phyloP scores from a whole-genome alignment of 1,140 invertebrate species.

The Ectropis grisescens region DNA sequence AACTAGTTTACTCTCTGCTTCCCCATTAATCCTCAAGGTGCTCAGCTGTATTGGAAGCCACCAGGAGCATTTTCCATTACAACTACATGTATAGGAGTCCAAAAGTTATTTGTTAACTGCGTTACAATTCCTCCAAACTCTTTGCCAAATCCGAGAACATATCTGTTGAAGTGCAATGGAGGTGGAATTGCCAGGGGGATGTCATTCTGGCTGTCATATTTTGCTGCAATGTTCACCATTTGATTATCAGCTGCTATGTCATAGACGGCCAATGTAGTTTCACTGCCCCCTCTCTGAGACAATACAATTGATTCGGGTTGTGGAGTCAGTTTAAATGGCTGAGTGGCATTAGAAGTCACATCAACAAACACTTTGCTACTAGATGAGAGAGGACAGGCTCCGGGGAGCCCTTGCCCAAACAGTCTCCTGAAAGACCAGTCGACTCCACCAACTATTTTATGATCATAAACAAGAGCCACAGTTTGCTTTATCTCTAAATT shows the following conservation, averaged over 20 bases:
- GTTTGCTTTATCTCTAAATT: slow-evolving; percentile 86
- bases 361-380: slow-evolving; percentile 88
- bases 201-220: slow-evolving; percentile 40
- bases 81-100: slow-evolving; percentile 77
- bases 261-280: slow-evolving; percentile 77
- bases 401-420: slow-evolving; percentile 86
- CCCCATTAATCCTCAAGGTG: slow-evolving; percentile 81
- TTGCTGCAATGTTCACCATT: slow-evolving; percentile 80
- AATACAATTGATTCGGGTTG: slow-evolving; percentile 69
- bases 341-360: slow-evolving; percentile 74
- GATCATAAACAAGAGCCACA: slow-evolving; percentile 89
- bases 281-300: slow-evolving; percentile 77
- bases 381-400: slow-evolving; percentile 83
- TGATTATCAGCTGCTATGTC: slow-evolving; percentile 69
- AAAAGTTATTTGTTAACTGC: slow-evolving; percentile 84
- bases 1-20: slow-evolving; percentile 72
- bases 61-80: slow-evolving; percentile 90
- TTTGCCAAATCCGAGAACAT: slow-evolving; percentile 87
- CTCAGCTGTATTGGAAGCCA: slow-evolving; percentile 94
- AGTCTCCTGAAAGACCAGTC: slow-evolving; percentile 90
- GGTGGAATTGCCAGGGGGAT: slow-evolving; percentile 69
- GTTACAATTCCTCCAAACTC: slow-evolving; percentile 89
- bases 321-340: slow-evolving; percentile 72
- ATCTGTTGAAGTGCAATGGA: slow-evolving; percentile 85
- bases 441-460: slow-evolving; percentile 73